phyloP scores from a whole-genome alignment of 2,113 vertebrate genomes.

The Callaeas wilsoni region DNA sequence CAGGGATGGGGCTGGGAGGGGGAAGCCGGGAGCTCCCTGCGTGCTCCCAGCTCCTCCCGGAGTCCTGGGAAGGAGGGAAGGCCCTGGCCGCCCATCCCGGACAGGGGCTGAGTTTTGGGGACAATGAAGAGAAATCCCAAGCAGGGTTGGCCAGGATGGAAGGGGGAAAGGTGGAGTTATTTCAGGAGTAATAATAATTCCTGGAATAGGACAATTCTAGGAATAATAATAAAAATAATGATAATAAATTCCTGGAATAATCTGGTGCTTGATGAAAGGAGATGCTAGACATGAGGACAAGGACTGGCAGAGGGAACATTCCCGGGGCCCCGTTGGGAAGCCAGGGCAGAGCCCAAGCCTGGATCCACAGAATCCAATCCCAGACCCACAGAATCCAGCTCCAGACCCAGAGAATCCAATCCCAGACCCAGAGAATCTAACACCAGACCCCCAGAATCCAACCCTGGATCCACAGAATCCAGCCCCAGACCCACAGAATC shows the following conservation, averaged over 20 bases:
- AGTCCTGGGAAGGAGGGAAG: background rate
- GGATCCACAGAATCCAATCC: too few relatives aligned
- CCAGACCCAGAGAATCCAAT: background rate
- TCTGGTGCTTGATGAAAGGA: background rate
- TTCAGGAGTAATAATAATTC: background rate
- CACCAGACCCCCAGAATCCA: too few relatives aligned
- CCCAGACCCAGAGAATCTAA: too few relatives aligned
- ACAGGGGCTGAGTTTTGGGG: background rate
- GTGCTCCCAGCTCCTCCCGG: background rate
- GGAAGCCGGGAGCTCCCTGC: fast-evolving
- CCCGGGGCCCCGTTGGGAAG: background rate
- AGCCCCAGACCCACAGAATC: fast-evolving
- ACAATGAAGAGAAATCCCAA: too few relatives aligned
- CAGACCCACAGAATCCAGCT: background rate
- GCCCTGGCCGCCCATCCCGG: background rate
- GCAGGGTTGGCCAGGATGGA: background rate
- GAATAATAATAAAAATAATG: too few relatives aligned
- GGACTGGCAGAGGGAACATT: background rate
- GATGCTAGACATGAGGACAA: background rate
- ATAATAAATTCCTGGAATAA: background rate
- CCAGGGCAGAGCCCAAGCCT: background rate
- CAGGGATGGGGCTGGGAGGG: background rate
- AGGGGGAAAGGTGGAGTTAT: background rate
- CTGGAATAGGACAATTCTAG: background rate
- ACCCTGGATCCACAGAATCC: background rate